A percentile compares a stretch with the other conserved stretches of the same genome.
Conservation (phyloP, 2,797 vertebrate genomes). For the Sebastes nivosus region DNA sequence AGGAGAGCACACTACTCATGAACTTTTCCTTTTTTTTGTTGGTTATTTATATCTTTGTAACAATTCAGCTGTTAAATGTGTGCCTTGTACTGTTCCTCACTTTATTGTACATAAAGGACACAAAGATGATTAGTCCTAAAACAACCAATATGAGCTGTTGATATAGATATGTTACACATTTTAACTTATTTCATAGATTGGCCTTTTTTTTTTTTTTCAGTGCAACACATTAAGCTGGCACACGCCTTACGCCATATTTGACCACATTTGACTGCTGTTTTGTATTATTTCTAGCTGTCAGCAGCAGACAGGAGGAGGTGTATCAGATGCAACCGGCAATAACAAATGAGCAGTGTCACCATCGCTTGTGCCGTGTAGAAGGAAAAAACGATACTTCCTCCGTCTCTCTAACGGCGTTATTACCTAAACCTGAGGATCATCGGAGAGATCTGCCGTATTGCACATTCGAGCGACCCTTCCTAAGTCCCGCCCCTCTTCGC, state of each 20-base stretch:
- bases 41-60: slow-evolving; percentile 84
- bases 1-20: slow-evolving; percentile 66
- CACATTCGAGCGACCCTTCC: no score
- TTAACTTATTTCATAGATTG: slow-evolving; percentile 87
- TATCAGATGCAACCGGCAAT: no score
- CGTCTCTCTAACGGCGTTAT: no score
- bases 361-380: no score
- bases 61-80: slow-evolving; percentile 84
- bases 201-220: slow-evolving; percentile 48
- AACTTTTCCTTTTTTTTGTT: slow-evolving; percentile 57
- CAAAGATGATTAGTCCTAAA: slow-evolving; percentile 77
- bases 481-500: no score
- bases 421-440: no score
- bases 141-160: slow-evolving; percentile 87
- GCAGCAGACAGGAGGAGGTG: no score
- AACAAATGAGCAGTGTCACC: no score
- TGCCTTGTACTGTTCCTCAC: slow-evolving; percentile 95
- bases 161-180: slow-evolving; percentile 88
- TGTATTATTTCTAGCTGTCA: no score
- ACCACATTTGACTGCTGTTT: slow-evolving; percentile 12
- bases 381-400: no score
- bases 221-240: slow-evolving; percentile 52
- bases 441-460: no score
- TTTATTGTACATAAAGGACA: slow-evolving; percentile 87
- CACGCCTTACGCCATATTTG: slow-evolving; percentile 17